Evolutionary conservation across 2,113 vertebrate genomes (phyloP).

Genomic region (Anser cygnoides): DNA sequence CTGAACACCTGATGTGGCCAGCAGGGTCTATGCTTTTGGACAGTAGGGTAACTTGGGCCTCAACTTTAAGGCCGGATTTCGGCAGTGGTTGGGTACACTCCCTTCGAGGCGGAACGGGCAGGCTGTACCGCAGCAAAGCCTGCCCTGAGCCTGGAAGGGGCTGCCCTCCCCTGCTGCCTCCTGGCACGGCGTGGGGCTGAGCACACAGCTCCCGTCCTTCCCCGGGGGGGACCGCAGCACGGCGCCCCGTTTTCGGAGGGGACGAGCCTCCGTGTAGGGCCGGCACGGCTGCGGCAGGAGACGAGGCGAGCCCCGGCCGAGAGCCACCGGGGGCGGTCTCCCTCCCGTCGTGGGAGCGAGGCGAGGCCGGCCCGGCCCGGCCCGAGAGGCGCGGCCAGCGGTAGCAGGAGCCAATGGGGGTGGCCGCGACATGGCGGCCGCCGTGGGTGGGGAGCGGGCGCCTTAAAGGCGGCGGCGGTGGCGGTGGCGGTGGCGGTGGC

Average conservation of each 20-base stretch:
- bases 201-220: background rate
- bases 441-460: background rate
- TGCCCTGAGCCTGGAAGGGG: background rate
- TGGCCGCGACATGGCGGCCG: conserved; percentile 15
- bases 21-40: too few relatives aligned
- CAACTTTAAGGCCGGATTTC: background rate
- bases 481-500: background rate
- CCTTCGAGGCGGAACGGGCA: background rate
- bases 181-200: background rate
- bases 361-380: background rate
- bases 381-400: background rate
- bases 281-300: fast-evolving
- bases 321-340: background rate
- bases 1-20: fast-evolving
- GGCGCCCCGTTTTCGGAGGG: background rate
- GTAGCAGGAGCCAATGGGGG: conserved; percentile 34
- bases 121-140: fast-evolving
- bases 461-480: background rate
- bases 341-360: background rate
- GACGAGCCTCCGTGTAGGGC: background rate
- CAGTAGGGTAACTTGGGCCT: fast-evolving
- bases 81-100: background rate
- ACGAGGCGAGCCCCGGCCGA: fast-evolving
- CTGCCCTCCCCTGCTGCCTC: background rate
- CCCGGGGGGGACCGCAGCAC: background rate